Evolutionary conservation across 2,113 vertebrate species (phyloP).

Genomic region (Phasianus colchicus): DNA sequence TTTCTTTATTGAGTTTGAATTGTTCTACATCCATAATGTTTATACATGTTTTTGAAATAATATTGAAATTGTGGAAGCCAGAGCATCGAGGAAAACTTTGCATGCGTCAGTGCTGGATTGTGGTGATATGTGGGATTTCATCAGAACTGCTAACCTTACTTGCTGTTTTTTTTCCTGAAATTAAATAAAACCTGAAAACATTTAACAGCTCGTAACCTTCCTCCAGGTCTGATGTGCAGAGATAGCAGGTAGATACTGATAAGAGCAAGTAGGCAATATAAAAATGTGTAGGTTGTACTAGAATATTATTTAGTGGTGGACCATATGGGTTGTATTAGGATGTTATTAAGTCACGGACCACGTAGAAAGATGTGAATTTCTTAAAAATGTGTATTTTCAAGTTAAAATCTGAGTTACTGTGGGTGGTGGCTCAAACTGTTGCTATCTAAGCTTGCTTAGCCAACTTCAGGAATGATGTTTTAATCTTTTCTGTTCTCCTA

Average conservation of each 20-base stretch:
- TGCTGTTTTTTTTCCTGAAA: neutral
- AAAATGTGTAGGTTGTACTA: neutral
- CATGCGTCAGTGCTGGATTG: neutral
- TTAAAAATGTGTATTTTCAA: neutral
- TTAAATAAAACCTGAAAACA: neutral
- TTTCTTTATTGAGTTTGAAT: neutral
- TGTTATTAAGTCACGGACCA: neutral
- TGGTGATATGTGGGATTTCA: neutral
- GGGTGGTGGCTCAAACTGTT: neutral
- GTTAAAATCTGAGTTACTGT: neutral
- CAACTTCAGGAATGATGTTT: neutral
- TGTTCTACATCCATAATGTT: neutral
- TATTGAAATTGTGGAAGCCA: neutral
- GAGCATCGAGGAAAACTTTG: neutral
- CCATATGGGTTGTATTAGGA: neutral
- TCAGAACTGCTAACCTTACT: neutral
- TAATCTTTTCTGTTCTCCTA: neutral
- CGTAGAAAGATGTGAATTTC: neutral
- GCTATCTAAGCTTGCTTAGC: neutral
- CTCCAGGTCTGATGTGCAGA: fast-evolving
- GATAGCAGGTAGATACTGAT: neutral
- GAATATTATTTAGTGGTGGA: neutral
- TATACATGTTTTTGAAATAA: neutral
- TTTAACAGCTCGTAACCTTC: neutral
- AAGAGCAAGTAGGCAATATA: neutral